Percentiles rank a stretch among this genome's conserved stretches.
phyloP scores from a whole-genome alignment of 2,797 vertebrate genomes.

The Pelobates cultripes region DNA sequence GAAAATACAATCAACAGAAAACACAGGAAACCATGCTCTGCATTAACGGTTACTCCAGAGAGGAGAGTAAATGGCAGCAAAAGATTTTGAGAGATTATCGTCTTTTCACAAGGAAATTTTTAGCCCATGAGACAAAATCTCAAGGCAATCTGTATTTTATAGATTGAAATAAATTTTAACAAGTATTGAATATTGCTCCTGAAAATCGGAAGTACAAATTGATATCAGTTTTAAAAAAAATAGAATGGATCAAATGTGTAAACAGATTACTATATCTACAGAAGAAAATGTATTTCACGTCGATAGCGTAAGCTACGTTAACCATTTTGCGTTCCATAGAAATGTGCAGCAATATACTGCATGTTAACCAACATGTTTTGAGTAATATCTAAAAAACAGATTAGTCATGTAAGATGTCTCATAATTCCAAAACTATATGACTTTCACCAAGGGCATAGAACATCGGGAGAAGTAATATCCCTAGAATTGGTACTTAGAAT shows the following conservation, averaged over 20 bases:
- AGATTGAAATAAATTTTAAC: not conserved
- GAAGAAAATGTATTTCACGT: not conserved
- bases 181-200: not conserved
- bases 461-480: too few species aligned
- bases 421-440: too few species aligned
- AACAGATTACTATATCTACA: not conserved
- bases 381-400: too few species aligned
- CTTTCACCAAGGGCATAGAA: too few species aligned
- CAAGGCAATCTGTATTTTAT: conserved; percentile 14
- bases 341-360: too few species aligned
- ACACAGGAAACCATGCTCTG: not conserved
- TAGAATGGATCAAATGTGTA: not conserved
- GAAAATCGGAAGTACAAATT: not conserved
- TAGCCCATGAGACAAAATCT: not conserved
- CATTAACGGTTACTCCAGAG: conserved; percentile 2
- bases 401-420: too few species aligned
- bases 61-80: not conserved
- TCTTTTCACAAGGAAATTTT: conserved; percentile 1
- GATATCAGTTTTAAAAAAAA: not conserved
- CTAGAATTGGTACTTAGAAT: too few species aligned
- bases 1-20: not conserved
- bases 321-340: too few species aligned
- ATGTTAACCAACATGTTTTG: too few species aligned
- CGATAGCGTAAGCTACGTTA: not conserved
- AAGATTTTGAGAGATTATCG: conserved; percentile 16